Evolutionary conservation across 2,797 vertebrate species (phyloP).

Genomic region (Choloepus didactylus): DNA sequence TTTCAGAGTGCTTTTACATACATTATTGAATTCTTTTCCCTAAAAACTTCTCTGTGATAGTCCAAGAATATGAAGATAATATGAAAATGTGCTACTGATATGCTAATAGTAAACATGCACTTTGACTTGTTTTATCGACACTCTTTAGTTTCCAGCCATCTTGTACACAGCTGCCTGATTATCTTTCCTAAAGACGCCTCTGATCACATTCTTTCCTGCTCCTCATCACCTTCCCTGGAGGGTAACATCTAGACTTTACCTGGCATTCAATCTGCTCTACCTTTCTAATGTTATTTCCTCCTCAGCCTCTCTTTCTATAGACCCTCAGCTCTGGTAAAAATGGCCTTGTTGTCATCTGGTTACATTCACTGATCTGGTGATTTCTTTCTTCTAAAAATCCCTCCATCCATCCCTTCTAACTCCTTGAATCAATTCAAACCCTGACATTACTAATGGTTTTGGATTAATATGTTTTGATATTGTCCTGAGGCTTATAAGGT

Average conservation of each 20-base stretch:
- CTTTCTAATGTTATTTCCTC: neutral
- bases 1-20: slow-evolving; percentile 41
- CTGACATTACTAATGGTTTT: neutral
- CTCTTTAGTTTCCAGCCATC: neutral
- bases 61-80: neutral
- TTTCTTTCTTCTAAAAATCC: neutral
- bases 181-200: neutral
- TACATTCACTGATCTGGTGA: neutral
- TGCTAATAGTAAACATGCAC: neutral
- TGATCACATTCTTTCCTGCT: neutral
- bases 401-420: neutral
- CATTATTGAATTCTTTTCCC: slow-evolving; percentile 49
- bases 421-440: neutral
- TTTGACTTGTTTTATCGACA: neutral
- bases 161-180: neutral
- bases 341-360: neutral
- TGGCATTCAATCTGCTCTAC: neutral
- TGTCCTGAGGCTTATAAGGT: neutral
- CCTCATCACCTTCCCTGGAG: neutral
- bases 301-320: neutral
- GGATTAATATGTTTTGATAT: neutral
- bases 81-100: neutral
- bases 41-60: neutral
- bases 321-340: neutral
- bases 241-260: neutral